Evolutionary conservation across 2,113 vertebrate species (phyloP).

Genomic region (Panthera leo): DNA sequence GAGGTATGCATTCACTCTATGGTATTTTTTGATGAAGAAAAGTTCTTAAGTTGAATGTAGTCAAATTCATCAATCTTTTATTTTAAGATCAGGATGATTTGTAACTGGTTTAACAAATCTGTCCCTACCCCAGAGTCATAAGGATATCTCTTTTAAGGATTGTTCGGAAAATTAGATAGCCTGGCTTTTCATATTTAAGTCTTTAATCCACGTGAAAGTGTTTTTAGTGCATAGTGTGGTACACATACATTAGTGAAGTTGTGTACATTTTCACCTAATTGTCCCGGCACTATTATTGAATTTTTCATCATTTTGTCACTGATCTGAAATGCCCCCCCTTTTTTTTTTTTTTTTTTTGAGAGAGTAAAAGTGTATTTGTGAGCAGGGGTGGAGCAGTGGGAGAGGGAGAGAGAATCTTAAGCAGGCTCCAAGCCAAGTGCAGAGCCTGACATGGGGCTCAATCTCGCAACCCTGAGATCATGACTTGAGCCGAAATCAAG

Average conservation of each 20-base stretch:
- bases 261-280: not conserved
- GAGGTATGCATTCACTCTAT: not conserved
- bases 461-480: too few relatives aligned
- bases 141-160: not conserved
- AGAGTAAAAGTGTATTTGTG: too few relatives aligned
- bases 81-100: not conserved
- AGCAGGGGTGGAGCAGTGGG: too few relatives aligned
- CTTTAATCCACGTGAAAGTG: not conserved
- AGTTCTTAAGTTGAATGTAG: slow-evolving; percentile 6
- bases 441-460: too few relatives aligned
- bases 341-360: too few relatives aligned
- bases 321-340: not conserved
- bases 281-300: not conserved
- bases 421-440: too few relatives aligned
- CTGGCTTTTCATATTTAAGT: not conserved
- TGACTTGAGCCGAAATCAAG: too few relatives aligned
- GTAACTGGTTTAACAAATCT: not conserved
- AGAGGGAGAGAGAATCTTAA: too few relatives aligned
- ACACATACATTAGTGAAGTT: not conserved
- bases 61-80: not conserved
- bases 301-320: not conserved
- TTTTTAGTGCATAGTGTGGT: not conserved
- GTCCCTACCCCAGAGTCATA: not conserved
- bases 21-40: not conserved
- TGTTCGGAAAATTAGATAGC: not conserved